Percentiles rank a stretch among this genome's conserved stretches.
Conservation (phyloP, 2,888 invertebrate genomes). For the Pachycephus smyrnensis region DNA sequence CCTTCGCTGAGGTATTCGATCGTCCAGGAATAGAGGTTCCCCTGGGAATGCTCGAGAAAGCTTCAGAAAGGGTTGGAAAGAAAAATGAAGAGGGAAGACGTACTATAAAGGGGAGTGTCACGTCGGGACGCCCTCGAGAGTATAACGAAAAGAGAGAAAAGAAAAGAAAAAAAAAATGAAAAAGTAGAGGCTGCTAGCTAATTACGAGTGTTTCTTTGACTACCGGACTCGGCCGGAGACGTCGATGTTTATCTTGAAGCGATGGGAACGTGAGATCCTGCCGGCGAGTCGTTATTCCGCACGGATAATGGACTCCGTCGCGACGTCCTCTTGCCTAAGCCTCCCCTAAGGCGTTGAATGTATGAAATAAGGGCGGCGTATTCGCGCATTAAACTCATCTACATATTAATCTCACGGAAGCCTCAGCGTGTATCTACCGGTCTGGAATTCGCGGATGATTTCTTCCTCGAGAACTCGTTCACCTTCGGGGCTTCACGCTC, state of each 20-base stretch:
- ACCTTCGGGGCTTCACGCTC: slow-evolving; percentile 12
- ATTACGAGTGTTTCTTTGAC: slow-evolving; percentile 6
- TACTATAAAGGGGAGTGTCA: neutral
- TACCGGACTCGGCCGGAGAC: neutral
- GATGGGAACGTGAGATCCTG: neutral
- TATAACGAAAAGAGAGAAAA: neutral
- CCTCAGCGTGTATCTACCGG: neutral
- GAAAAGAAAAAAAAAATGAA: neutral
- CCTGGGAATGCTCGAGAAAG: neutral
- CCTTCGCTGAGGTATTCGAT: neutral
- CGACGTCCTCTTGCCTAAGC: neutral
- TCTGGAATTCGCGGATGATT: slow-evolving; percentile 27
- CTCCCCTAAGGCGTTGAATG: neutral
- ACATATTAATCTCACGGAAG: slow-evolving; percentile 38
- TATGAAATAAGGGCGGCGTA: neutral
- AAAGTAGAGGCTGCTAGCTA: neutral
- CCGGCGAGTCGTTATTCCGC: slow-evolving; percentile 9
- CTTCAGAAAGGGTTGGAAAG: neutral
- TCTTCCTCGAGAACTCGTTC: slow-evolving; percentile 28
- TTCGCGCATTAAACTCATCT: slow-evolving; percentile 31
- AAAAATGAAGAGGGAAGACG: neutral
- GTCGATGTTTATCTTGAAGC: slow-evolving; percentile 7
- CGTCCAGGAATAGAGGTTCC: neutral
- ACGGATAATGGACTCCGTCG: slow-evolving; percentile 1
- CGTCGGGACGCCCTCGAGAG: neutral